A percentile compares a stretch with the other conserved stretches of the same genome.
These are phyloP conservation scores for Lycaena phlaeas DNA, from an alignment of 2,888 invertebrate species.

Conservation along the genomic window DNA sequence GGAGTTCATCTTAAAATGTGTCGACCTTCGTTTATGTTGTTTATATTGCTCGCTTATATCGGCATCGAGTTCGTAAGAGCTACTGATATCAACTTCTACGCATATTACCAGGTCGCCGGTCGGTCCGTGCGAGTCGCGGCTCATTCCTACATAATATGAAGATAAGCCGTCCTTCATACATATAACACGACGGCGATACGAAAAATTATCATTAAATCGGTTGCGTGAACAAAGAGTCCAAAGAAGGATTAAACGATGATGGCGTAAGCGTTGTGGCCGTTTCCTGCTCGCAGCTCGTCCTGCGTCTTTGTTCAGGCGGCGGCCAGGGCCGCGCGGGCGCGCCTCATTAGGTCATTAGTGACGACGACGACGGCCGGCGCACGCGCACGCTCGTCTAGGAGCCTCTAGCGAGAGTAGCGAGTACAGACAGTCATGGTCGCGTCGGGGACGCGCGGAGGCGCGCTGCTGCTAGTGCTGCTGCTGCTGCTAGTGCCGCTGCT, in stretches of 20 bases:
- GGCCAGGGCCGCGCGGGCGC: slow-evolving; percentile 11
- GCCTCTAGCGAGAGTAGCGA: slow-evolving; percentile 13
- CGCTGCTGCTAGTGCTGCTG: slow-evolving; percentile 9
- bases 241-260: slow-evolving; percentile 15
- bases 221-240: slow-evolving; percentile 15
- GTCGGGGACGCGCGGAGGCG: slow-evolving; percentile 14
- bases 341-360: slow-evolving; percentile 12
- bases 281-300: slow-evolving; percentile 13
- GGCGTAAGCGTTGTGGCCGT: slow-evolving; percentile 9
- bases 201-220: no score
- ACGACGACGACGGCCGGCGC: not conserved
- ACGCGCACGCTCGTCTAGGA: not conserved
- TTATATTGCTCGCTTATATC: no score
- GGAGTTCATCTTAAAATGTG: no score
- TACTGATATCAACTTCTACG: no score
- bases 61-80: no score
- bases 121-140: no score
- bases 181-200: no score
- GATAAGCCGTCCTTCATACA: no score
- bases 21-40: no score
- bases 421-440: no score
- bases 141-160: no score
- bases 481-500: slow-evolving; percentile 16
- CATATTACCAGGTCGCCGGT: no score
- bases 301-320: slow-evolving; percentile 16